These are phyloP conservation scores for Tetheella fluctuosa DNA, from an alignment of 2,888 invertebrate species.

Conservation along the genomic window DNA sequence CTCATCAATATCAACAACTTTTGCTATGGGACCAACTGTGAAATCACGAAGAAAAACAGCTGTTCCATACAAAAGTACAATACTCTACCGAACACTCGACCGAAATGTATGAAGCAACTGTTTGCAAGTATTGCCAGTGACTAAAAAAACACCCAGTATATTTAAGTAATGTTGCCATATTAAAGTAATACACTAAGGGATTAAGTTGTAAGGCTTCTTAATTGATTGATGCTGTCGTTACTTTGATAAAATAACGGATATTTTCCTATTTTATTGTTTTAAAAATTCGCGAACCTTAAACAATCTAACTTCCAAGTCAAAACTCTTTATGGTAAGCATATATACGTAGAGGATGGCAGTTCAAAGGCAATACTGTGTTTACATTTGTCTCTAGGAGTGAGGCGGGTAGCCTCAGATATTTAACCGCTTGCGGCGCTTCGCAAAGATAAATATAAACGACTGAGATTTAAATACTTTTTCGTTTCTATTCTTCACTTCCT, in stretches of 20 bases:
- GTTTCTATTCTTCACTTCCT: slow-evolving; percentile 57
- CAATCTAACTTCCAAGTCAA: slow-evolving; percentile 42
- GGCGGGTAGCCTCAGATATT: slow-evolving; percentile 70
- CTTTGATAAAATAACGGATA: slow-evolving; percentile 17
- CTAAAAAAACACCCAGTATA: no score
- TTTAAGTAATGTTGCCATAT: no score
- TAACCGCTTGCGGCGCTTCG: slow-evolving; percentile 70
- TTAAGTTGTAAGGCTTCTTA: slow-evolving; percentile 10
- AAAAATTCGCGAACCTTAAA: slow-evolving; percentile 32
- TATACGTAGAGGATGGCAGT: slow-evolving; percentile 58
- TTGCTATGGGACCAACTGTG: no score
- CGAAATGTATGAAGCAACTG: no score
- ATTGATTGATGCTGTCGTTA: slow-evolving; percentile 24
- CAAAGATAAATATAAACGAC: slow-evolving; percentile 75
- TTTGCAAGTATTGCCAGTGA: no score
- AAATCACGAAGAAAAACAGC: no score
- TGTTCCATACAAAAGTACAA: no score
- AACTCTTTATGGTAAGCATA: slow-evolving; percentile 53
- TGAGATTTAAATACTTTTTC: slow-evolving; percentile 77
- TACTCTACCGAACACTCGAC: no score
- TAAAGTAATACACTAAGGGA: no score
- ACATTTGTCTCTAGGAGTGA: slow-evolving; percentile 70
- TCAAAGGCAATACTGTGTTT: slow-evolving; percentile 75
- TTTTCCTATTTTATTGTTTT: slow-evolving; percentile 11
- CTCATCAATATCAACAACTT: no score